phyloP scores from a whole-genome alignment of 1,140 invertebrate genomes.

The Drosophila melanica region DNA sequence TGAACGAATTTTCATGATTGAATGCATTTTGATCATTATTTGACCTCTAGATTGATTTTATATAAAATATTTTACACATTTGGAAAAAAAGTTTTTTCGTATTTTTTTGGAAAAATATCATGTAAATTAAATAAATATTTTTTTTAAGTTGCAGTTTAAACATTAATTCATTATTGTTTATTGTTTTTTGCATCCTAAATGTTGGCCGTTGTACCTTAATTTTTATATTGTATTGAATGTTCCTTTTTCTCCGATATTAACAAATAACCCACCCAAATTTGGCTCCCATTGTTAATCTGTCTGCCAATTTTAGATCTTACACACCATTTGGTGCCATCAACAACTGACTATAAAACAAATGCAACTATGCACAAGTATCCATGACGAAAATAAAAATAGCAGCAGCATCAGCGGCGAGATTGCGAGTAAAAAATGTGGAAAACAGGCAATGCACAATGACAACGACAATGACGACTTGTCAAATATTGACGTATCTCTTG shows the following conservation, averaged over 20 bases:
- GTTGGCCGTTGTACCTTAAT: too few relatives aligned
- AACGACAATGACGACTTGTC: slow-evolving; percentile 81
- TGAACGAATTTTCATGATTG: too few relatives aligned
- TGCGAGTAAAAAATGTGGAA: slow-evolving; percentile 43
- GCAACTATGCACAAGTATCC: slow-evolving; percentile 55
- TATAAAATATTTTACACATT: too few relatives aligned
- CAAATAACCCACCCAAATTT: neutral
- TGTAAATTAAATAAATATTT: too few relatives aligned
- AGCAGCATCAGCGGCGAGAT: slow-evolving; percentile 20
- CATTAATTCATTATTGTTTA: too few relatives aligned
- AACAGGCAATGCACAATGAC: slow-evolving; percentile 57
- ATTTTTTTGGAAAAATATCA: too few relatives aligned
- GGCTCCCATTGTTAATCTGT: slow-evolving; percentile 24
- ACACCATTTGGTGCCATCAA: slow-evolving; percentile 52
- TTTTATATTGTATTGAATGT: neutral
- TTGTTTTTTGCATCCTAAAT: too few relatives aligned
- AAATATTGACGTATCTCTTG: slow-evolving; percentile 83
- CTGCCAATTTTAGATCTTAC: slow-evolving; percentile 43
- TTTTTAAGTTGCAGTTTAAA: too few relatives aligned
- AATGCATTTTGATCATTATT: too few relatives aligned
- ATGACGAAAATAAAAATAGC: slow-evolving; percentile 28
- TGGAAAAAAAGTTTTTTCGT: too few relatives aligned
- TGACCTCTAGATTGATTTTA: too few relatives aligned
- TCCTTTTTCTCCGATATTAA: neutral
- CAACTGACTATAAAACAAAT: slow-evolving; percentile 56